Evolutionary conservation across 2,888 invertebrate genomes (phyloP).

Genomic region (Acleris cristana): DNA sequence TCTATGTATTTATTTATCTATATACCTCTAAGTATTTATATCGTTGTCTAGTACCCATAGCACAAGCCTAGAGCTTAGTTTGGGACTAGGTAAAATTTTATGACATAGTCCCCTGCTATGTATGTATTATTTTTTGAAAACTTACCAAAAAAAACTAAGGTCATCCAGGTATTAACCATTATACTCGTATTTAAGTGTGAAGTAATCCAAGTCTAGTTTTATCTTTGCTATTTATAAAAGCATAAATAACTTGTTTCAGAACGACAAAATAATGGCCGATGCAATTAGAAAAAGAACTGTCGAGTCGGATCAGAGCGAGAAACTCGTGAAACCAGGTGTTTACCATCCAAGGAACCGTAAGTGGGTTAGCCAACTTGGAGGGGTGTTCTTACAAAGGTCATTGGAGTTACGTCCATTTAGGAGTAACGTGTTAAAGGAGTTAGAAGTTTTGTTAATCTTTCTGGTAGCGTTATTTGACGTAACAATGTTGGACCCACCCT

Average conservation of each 20-base stretch:
- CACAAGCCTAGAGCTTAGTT: too few relatives aligned
- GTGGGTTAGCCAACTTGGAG: constrained; percentile 41
- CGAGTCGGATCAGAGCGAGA: background rate
- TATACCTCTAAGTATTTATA: too few relatives aligned
- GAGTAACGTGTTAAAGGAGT: background rate
- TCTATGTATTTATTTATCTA: too few relatives aligned
- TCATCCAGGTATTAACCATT: too few relatives aligned
- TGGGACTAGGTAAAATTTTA: too few relatives aligned
- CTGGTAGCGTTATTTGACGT: background rate
- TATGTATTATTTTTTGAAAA: too few relatives aligned
- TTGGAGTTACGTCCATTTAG: constrained; percentile 11
- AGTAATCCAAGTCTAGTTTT: too few relatives aligned
- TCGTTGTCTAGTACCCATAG: too few relatives aligned
- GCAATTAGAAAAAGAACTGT: background rate
- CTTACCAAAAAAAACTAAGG: too few relatives aligned
- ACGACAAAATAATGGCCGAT: constrained; percentile 9
- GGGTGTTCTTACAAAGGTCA: background rate
- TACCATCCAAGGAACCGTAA: constrained; percentile 66
- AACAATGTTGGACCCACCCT: background rate
- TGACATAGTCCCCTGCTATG: too few relatives aligned
- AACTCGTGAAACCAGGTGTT: constrained; percentile 59
- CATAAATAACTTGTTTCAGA: background rate
- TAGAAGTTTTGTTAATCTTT: constrained; percentile 8
- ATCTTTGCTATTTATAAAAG: constrained; percentile 19
- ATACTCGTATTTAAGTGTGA: too few relatives aligned